Evolutionary conservation across 2,888 invertebrate species (phyloP).

Genomic region (Chymomyza amoena): DNA sequence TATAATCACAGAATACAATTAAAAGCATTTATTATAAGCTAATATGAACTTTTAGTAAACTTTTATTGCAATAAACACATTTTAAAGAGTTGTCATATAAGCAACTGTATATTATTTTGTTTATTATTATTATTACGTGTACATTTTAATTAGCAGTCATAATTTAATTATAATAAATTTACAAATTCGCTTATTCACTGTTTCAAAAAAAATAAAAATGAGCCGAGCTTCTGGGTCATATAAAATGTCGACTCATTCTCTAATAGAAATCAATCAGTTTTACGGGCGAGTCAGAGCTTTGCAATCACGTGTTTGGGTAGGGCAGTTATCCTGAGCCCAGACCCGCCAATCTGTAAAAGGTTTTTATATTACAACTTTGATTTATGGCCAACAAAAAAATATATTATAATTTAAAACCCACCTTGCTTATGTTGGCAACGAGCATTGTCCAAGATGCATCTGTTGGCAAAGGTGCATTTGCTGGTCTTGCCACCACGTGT

Average conservation of each 20-base stretch:
- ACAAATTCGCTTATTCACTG: background rate
- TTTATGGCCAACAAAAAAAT: background rate
- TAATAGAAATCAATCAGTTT: background rate
- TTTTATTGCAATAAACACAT: background rate
- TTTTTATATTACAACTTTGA: background rate
- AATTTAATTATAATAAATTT: background rate
- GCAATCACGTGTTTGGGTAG: background rate
- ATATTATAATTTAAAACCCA: background rate
- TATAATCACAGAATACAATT: background rate
- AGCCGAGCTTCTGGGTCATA: background rate
- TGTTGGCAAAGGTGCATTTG: conserved; percentile 28
- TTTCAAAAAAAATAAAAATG: background rate
- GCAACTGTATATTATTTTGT: background rate
- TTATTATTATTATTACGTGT: background rate
- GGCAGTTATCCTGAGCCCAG: background rate
- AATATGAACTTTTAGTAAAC: background rate
- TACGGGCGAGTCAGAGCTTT: background rate
- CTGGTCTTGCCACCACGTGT: background rate
- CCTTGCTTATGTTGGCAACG: background rate
- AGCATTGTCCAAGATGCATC: conserved; percentile 13
- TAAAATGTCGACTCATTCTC: background rate
- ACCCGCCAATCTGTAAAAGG: conserved; percentile 14
- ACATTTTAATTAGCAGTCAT: background rate
- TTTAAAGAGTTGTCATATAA: background rate
- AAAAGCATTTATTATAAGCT: background rate